Conservation (phyloP, 1,140 invertebrate genomes). For the Lordiphosa collinella region DNA sequence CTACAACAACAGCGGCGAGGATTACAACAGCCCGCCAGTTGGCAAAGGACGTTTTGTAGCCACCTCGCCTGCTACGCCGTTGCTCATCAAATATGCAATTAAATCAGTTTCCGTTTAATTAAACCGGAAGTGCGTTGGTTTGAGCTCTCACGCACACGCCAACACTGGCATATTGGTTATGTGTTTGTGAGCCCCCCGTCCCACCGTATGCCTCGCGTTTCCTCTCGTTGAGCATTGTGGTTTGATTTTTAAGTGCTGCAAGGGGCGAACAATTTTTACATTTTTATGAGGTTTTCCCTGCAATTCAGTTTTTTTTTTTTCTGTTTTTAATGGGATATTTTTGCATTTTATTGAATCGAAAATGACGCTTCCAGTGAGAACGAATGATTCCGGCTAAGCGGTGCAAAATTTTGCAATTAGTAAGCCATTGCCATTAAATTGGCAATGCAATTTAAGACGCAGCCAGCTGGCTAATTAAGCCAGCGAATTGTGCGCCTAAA, state of each 20-base stretch:
- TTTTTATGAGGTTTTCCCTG: constrained; percentile 61
- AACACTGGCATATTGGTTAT: constrained; percentile 44
- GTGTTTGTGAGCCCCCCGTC: constrained; percentile 30
- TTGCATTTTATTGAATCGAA: constrained; percentile 70
- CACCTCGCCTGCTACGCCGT: constrained; percentile 50
- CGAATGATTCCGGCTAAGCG: constrained; percentile 11
- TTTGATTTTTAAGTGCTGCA: constrained; percentile 70
- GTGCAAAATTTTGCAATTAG: constrained; percentile 43
- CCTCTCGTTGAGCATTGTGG: constrained; percentile 34
- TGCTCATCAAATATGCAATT: constrained; percentile 80
- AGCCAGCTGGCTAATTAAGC: constrained; percentile 56
- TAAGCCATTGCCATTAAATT: constrained; percentile 40
- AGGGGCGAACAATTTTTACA: constrained; percentile 51
- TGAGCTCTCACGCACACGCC: constrained; percentile 30
- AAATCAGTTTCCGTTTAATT: constrained; percentile 80
- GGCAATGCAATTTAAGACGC: constrained; percentile 9
- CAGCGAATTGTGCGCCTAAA: constrained; percentile 50
- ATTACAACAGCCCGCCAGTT: constrained; percentile 39
- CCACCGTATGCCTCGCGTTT: constrained; percentile 1
- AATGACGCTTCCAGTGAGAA: neutral
- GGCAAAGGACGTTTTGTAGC: constrained; percentile 8
- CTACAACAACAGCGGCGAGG: constrained; percentile 23
- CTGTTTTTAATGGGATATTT: constrained; percentile 39
- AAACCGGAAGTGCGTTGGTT: constrained; percentile 77
- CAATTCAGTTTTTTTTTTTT: constrained; percentile 28